Base-by-base conservation (phyloP, 2,888 invertebrate genomes). In the Drosophila nr. perissopoda region DNA sequence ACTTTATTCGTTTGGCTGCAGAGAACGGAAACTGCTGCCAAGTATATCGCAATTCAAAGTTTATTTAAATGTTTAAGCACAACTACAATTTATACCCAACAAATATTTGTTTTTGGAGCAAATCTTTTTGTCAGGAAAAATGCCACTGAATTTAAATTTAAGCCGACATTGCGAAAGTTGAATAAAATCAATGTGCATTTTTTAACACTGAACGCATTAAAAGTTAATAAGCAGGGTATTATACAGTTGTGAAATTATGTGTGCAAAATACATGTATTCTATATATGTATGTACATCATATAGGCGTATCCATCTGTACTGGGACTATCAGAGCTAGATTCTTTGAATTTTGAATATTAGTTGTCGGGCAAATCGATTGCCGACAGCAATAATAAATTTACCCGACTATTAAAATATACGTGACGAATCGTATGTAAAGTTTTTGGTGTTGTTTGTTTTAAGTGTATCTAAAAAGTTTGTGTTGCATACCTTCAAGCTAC, bases 1-100 rank as follows among this genome's bases (percentile, higher is more conserved):
- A 71, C 60, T 72, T 73, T 68, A 63, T 69, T 69, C 72, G 67
- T 79, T 67, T 69, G 78, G 59, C 51, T 62, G 25, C 16, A 38
- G 31, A 8, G 13, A 40, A 52, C 45, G 31, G 56, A 31, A 16
- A 34, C 18, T 25, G 25, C 18, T 21, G 67, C 54, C 54, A 40
- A 29, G 21, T 56, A 33, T n/a, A 11, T 10, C 36, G 36, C 49
- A 48, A 61, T 57, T 36, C 29, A 29, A 42, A 36, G 27, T 27
- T n/a, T n/a, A 27, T 38, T 16, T 27, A 18, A 18, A 48, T 27
- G 16, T 21, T 21, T 0, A 21, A 42, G 21, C 6, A 42, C 7
- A 42, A 4, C 13, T 16, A 2, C 16, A 45, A 45, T 16, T 21
- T 45, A 21, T 7, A 7, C 3, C 7, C 16, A 45, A 21, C 21